These are phyloP conservation scores for Tuta absoluta DNA, from an alignment of 2,888 invertebrate species.

Conservation along the genomic window DNA sequence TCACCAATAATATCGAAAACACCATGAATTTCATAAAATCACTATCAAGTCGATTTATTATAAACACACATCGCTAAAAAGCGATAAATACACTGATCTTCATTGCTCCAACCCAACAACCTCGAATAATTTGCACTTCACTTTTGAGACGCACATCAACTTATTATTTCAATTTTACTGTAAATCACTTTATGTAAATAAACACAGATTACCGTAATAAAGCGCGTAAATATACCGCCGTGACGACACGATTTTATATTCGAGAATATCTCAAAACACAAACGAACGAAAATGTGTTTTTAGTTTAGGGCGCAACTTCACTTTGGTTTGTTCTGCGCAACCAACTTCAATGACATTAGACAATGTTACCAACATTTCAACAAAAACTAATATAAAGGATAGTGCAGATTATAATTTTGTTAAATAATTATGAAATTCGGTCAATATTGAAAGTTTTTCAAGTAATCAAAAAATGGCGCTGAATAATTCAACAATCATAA, in stretches of 20 bases:
- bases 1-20: slow-evolving; percentile 71
- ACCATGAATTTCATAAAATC: slow-evolving; percentile 76
- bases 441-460: too few relatives aligned
- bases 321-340: slow-evolving; percentile 26
- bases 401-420: not conserved
- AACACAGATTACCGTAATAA: slow-evolving; percentile 37
- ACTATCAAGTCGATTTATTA: slow-evolving; percentile 72
- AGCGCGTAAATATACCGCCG: slow-evolving; percentile 39
- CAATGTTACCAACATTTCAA: slow-evolving; percentile 38
- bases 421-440: too few relatives aligned
- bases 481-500: too few relatives aligned
- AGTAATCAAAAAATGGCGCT: too few relatives aligned
- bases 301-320: slow-evolving; percentile 32
- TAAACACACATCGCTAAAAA: slow-evolving; percentile 77
- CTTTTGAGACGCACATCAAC: slow-evolving; percentile 60
- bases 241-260: slow-evolving; percentile 42
- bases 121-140: slow-evolving; percentile 68
- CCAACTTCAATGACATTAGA: slow-evolving; percentile 39
- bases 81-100: slow-evolving; percentile 73
- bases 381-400: slow-evolving; percentile 4
- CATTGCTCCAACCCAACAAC: slow-evolving; percentile 68
- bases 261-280: slow-evolving; percentile 63
- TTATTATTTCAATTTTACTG: slow-evolving; percentile 38
- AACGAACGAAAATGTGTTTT: slow-evolving; percentile 62
- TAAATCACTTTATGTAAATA: slow-evolving; percentile 39